phyloP scores from a whole-genome alignment of 2,113 vertebrate species.

The Erythrolamprus reginae region DNA sequence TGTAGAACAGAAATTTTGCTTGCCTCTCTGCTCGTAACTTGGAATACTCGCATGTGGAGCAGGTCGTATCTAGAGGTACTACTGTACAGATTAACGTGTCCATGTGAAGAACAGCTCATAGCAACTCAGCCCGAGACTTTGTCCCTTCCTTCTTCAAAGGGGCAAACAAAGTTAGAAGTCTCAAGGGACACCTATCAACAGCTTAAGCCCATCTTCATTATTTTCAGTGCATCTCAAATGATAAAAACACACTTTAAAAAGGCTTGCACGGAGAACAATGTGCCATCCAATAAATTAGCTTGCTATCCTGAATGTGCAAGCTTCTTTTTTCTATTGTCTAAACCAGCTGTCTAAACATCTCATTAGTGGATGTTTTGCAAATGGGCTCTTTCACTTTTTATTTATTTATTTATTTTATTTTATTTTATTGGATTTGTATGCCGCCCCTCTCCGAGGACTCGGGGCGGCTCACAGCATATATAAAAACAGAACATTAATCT shows the following conservation, averaged over 20 bases:
- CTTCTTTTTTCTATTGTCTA: not conserved
- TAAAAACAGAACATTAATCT: too few relatives aligned
- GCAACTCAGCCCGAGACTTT: not conserved
- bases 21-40: too few relatives aligned
- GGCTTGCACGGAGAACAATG: not conserved
- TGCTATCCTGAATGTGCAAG: not conserved
- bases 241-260: not conserved
- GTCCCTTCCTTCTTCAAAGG: not conserved
- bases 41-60: too few relatives aligned
- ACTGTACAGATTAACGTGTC: not conserved
- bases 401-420: too few relatives aligned
- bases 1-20: too few relatives aligned
- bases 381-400: not conserved
- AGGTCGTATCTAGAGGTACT: too few relatives aligned
- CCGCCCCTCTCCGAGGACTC: too few relatives aligned
- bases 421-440: too few relatives aligned
- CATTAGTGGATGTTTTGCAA: constrained; percentile 4
- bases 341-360: constrained; percentile 18
- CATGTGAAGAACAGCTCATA: not conserved
- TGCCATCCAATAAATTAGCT: not conserved
- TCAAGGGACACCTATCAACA: not conserved
- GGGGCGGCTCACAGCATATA: too few relatives aligned
- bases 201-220: not conserved
- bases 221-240: not conserved
- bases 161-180: not conserved